phyloP scores from a whole-genome alignment of 1,140 invertebrate species.

The Aphelenchoides besseyi region DNA sequence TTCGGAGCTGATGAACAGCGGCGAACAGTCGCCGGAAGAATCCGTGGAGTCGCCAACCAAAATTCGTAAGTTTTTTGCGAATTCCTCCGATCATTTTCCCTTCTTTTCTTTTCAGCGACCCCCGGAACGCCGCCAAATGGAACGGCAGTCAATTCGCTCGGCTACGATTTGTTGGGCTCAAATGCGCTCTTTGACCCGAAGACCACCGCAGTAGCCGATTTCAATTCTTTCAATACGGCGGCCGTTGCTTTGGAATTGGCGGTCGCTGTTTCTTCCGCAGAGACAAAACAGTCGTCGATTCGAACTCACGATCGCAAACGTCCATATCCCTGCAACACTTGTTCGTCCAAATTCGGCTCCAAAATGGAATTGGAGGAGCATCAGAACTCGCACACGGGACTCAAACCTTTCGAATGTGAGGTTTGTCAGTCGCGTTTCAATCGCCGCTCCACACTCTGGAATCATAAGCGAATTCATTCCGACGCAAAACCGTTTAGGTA shows the following conservation, averaged over 20 bases:
- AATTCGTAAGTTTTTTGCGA: neutral
- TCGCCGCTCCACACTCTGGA: slow-evolving; percentile 61
- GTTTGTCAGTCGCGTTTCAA: slow-evolving; percentile 61
- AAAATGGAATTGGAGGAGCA: slow-evolving; percentile 63
- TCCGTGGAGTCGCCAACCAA: neutral
- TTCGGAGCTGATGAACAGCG: neutral
- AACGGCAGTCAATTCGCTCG: neutral
- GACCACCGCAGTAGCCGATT: neutral
- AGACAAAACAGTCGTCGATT: neutral
- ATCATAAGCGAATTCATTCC: slow-evolving; percentile 60
- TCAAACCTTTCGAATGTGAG: slow-evolving; percentile 45
- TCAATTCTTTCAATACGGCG: neutral
- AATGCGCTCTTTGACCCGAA: neutral
- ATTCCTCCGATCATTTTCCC: neutral
- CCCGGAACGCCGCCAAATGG: neutral
- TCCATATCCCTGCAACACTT: slow-evolving; percentile 59
- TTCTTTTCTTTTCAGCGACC: neutral
- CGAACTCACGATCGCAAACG: slow-evolving; percentile 49
- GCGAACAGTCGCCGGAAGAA: neutral
- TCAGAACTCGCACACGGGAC: slow-evolving; percentile 59
- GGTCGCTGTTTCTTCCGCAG: neutral
- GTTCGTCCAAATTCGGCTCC: slow-evolving; percentile 57
- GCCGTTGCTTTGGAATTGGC: neutral
- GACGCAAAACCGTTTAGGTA: slow-evolving; percentile 63
- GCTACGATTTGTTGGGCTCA: neutral